These are phyloP conservation scores for Microchrysa polita DNA, from an alignment of 2,888 invertebrate species.

Conservation along the genomic window DNA sequence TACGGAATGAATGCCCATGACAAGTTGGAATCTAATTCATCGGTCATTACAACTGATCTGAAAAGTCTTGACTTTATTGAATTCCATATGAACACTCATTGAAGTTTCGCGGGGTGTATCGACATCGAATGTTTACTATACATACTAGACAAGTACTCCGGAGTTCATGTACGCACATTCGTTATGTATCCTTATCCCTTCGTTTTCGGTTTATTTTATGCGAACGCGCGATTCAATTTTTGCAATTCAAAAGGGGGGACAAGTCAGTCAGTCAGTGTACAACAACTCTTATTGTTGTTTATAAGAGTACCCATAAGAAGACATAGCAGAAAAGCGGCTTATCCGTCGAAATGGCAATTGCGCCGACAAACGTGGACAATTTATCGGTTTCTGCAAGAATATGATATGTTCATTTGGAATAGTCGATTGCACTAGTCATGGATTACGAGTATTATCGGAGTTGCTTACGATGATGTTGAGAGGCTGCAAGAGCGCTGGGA, in stretches of 20 bases:
- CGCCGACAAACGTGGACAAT: constrained; percentile 8
- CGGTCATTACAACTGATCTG: constrained; percentile 14
- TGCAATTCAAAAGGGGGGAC: neutral
- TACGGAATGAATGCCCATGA: neutral
- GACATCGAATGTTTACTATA: too few species aligned
- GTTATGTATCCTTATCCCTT: constrained; percentile 24
- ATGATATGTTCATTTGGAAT: neutral
- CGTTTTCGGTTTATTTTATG: constrained; percentile 21
- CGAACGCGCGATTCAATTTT: neutral
- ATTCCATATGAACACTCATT: constrained; percentile 21
- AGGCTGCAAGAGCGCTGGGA: too few species aligned
- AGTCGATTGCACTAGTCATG: too few species aligned
- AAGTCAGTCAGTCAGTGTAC: too few species aligned
- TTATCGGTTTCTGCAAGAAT: neutral
- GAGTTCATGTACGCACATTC: constrained; percentile 19
- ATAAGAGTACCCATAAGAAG: too few species aligned
- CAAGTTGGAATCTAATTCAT: constrained; percentile 20
- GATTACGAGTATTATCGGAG: too few species aligned
- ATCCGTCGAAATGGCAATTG: neutral
- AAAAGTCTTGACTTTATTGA: constrained; percentile 30
- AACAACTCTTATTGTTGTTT: neutral
- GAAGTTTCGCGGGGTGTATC: constrained; percentile 6
- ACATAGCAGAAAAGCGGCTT: neutral
- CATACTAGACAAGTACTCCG: neutral
- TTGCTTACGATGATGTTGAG: too few species aligned